Percentiles rank a stretch among this genome's conserved stretches.
phyloP scores from a whole-genome alignment of 1,140 invertebrate genomes.

The Temnothorax curvispinosus region DNA sequence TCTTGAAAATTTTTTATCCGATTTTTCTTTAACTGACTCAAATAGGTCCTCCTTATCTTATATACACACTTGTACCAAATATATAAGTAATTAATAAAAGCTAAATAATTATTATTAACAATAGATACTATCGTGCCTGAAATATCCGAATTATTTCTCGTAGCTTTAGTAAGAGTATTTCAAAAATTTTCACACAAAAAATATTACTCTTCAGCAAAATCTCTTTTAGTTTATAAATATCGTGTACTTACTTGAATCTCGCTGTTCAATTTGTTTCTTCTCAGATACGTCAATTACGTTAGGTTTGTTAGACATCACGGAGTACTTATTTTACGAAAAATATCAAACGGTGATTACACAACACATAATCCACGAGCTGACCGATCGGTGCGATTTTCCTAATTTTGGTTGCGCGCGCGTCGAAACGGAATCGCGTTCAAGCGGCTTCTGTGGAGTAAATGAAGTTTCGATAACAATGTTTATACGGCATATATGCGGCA shows the following conservation, averaged over 20 bases:
- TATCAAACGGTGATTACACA: not conserved
- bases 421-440: not conserved
- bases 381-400: not conserved
- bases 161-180: not conserved
- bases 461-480: slow-evolving; percentile 29
- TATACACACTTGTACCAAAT: not conserved
- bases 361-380: slow-evolving; percentile 2
- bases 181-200: not conserved
- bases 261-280: not conserved
- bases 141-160: not conserved
- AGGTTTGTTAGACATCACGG: slow-evolving; percentile 42
- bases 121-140: not conserved
- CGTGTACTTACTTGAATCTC: slow-evolving; percentile 48
- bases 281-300: not conserved
- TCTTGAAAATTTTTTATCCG: too few species aligned
- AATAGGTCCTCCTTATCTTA: too few species aligned
- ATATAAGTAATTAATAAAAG: not conserved
- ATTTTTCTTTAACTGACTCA: too few species aligned
- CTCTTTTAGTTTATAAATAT: not conserved
- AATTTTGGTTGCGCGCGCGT: not conserved
- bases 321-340: not conserved
- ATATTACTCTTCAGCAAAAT: not conserved
- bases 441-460: not conserved
- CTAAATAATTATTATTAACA: not conserved
- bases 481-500: slow-evolving; percentile 3